Evolutionary conservation across 1,140 invertebrate genomes (phyloP).

Genomic region (Platyura marginata): DNA sequence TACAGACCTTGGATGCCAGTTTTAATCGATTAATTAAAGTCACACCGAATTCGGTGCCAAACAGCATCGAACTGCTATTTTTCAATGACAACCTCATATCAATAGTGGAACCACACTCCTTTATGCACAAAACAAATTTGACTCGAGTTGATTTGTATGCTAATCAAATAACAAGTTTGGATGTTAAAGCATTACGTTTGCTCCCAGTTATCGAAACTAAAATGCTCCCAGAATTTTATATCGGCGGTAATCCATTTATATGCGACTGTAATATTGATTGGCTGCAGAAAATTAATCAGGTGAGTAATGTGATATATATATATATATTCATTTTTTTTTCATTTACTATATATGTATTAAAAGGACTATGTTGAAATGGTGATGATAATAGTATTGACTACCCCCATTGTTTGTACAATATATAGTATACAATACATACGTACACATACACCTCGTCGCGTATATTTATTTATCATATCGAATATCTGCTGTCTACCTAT

Average conservation of each 20-base stretch:
- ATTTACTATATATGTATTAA: too few relatives aligned
- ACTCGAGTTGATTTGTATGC: slow-evolving; percentile 68
- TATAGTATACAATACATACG: too few relatives aligned
- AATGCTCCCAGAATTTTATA: slow-evolving; percentile 65
- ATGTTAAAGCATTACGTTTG: slow-evolving; percentile 57
- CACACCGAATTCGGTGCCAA: slow-evolving; percentile 46
- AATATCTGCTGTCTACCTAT: too few relatives aligned
- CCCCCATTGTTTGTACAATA: too few relatives aligned
- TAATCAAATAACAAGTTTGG: slow-evolving; percentile 65
- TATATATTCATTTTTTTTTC: too few relatives aligned
- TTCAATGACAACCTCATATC: slow-evolving; percentile 68
- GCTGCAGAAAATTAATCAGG: slow-evolving; percentile 67
- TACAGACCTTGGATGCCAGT: slow-evolving; percentile 64
- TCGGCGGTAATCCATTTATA: slow-evolving; percentile 71
- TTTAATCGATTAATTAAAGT: slow-evolving; percentile 63
- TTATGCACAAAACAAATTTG: slow-evolving; percentile 65
- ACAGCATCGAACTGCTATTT: slow-evolving; percentile 58
- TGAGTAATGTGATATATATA: too few relatives aligned
- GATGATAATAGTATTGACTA: too few relatives aligned
- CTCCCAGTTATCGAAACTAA: slow-evolving; percentile 45
- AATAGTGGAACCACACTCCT: slow-evolving; percentile 60
- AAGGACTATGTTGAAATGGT: too few relatives aligned
- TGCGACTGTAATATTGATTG: slow-evolving; percentile 80
- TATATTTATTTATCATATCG: too few relatives aligned
- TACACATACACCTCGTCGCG: too few relatives aligned